Base-by-base conservation (phyloP, 2,113 vertebrate genomes). In the Hydrolagus affinis region DNA sequence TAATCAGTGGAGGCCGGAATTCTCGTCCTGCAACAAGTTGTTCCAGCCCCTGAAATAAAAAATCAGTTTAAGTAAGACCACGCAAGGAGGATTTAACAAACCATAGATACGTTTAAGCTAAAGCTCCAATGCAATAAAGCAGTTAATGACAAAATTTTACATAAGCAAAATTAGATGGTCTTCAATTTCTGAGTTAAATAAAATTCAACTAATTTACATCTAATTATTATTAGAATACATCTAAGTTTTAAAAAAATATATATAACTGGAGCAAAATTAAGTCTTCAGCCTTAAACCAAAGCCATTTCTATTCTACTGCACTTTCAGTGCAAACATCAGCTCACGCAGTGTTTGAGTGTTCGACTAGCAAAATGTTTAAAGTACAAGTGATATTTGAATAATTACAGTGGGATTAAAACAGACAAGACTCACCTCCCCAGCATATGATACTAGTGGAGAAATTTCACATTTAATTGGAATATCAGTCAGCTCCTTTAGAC, bases 401-500 rank as follows among this genome's bases (percentile, higher is more conserved):
- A 14, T 3, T 60, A 10, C 9, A 19, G 25, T 66, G 44, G 44
- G 6, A 44, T 44, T 44, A 62, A 66, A 77, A 56, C 30, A 74
- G 66, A 30, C 60, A 78, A 15, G 64, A 69, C 94, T 94, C 92
- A 99, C 98, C 92, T 99, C 98, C 90, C 98, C 98, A 73, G 95
- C 95, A 0, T 98, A 99, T 74, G 98, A 99, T 77, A 96, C 86
- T 1, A 98, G 93, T 3, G 98, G 96, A 56, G 97, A 99, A 89
- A 99, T 96, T 91, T 99, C 98, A 90, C 98, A 99, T 89, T 97
- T 97, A 90, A 98, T 96, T 21, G 96, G 96, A 86, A 95, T 89
- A 88, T 99, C 98, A 0, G 94, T 96, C 87, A 95, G 96, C 44
- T 99, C 98, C 90, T 99, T 97, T 91, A 99, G 89, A 87, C 98